These are phyloP conservation scores for Callinectes sapidus DNA, from an alignment of 2,888 invertebrate species.

Conservation along the genomic window DNA sequence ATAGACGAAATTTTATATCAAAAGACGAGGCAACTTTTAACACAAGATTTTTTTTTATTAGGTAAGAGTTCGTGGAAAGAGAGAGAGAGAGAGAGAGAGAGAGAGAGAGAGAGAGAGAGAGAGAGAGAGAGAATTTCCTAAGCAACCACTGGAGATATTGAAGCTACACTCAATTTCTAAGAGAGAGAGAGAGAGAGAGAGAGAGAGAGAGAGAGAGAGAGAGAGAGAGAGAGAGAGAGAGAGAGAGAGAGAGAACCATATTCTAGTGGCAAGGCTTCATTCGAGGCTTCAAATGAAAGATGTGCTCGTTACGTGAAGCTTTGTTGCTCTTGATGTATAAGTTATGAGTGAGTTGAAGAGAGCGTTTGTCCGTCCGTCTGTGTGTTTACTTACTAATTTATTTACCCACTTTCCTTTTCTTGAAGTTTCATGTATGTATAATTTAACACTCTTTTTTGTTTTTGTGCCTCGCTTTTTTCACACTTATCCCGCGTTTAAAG, in stretches of 20 bases:
- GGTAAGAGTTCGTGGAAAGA: not conserved
- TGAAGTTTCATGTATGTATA: no score
- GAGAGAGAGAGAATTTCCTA: constrained; percentile 17
- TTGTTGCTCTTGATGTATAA: no score
- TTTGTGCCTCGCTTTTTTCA: no score
- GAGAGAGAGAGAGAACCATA: not conserved
- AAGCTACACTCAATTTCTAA: not conserved
- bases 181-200: not conserved
- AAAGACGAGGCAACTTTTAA: no score
- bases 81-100: constrained; percentile 25
- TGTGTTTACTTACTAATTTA: no score
- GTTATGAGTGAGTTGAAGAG: no score
- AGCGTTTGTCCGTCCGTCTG: no score
- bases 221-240: not conserved
- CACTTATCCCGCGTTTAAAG: no score
- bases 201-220: constrained; percentile 1
- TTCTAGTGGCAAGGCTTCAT: not conserved
- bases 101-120: constrained; percentile 25
- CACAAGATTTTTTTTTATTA: not conserved
- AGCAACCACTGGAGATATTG: not conserved
- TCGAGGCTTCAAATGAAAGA: no score
- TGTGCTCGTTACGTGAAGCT: no score
- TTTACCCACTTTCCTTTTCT: no score
- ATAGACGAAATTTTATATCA: no score
- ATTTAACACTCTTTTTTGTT: not conserved